A percentile compares a stretch with the other conserved stretches of the same genome.
phyloP scores from a whole-genome alignment of 1,140 invertebrate species.

The Oncopodura yosiiana region DNA sequence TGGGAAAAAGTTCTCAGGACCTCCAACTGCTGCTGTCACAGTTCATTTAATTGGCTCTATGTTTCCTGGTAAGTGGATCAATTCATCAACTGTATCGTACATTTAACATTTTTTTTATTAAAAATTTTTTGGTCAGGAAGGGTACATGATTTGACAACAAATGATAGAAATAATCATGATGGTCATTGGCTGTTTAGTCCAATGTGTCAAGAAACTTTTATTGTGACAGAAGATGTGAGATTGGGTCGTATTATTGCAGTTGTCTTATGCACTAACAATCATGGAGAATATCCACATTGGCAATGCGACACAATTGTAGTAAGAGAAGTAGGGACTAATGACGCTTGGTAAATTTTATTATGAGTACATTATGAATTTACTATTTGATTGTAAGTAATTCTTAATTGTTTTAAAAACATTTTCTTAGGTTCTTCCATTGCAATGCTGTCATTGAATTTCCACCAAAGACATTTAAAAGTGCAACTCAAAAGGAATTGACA shows the following conservation, averaged over 20 bases:
- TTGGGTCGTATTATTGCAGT: constrained; percentile 1
- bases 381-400: no score
- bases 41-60: neutral
- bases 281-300: neutral
- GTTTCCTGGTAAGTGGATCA: neutral
- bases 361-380: no score
- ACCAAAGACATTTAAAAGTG: neutral
- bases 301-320: constrained; percentile 4
- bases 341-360: no score
- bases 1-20: neutral
- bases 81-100: neutral
- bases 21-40: neutral
- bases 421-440: neutral
- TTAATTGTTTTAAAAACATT: no score
- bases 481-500: neutral
- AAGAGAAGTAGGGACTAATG: neutral
- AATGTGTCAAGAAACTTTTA: neutral
- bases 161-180: neutral
- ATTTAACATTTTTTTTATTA: no score
- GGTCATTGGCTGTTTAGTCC: neutral
- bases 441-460: neutral
- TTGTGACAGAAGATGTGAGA: constrained; percentile 5
- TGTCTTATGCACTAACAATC: neutral
- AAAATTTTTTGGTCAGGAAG: no score
- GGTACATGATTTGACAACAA: neutral